phyloP scores from a whole-genome alignment of 2,888 invertebrate species.

The Melieria crassipennis region DNA sequence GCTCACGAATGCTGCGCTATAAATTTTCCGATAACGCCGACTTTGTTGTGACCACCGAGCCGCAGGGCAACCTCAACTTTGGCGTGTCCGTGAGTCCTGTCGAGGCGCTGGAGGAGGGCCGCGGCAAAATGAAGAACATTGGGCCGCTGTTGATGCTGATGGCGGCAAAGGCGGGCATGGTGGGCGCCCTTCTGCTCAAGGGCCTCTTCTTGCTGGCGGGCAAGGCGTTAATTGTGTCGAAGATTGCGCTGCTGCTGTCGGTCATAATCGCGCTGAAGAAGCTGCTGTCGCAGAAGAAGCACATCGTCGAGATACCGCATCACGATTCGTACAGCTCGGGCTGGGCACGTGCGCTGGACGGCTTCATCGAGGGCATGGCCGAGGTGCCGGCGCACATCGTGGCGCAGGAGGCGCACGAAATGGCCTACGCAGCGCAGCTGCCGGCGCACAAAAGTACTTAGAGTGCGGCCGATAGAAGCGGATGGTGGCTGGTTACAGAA shows the following conservation, averaged over 20 bases:
- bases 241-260: slow-evolving; percentile 83
- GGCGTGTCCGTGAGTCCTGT: slow-evolving; percentile 76
- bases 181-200: slow-evolving; percentile 83
- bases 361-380: slow-evolving; percentile 65
- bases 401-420: slow-evolving; percentile 68
- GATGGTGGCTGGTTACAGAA: no score
- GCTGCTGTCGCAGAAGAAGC: slow-evolving; percentile 74
- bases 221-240: slow-evolving; percentile 85
- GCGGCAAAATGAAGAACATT: slow-evolving; percentile 78
- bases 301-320: slow-evolving; percentile 77
- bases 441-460: neutral
- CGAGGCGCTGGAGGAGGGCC: slow-evolving; percentile 71
- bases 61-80: slow-evolving; percentile 71
- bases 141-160: slow-evolving; percentile 79
- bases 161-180: slow-evolving; percentile 82
- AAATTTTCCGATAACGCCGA: slow-evolving; percentile 82
- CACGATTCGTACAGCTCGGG: slow-evolving; percentile 70
- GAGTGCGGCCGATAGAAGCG: no score
- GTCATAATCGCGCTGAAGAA: slow-evolving; percentile 86
- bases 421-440: slow-evolving; percentile 73
- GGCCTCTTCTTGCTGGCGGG: slow-evolving; percentile 83
- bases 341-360: slow-evolving; percentile 69
- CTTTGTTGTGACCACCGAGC: slow-evolving; percentile 76
- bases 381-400: slow-evolving; percentile 65
- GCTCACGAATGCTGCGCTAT: slow-evolving; percentile 81